Conservation (phyloP, 1,140 invertebrate genomes). For the Lasaia peninsularis region DNA sequence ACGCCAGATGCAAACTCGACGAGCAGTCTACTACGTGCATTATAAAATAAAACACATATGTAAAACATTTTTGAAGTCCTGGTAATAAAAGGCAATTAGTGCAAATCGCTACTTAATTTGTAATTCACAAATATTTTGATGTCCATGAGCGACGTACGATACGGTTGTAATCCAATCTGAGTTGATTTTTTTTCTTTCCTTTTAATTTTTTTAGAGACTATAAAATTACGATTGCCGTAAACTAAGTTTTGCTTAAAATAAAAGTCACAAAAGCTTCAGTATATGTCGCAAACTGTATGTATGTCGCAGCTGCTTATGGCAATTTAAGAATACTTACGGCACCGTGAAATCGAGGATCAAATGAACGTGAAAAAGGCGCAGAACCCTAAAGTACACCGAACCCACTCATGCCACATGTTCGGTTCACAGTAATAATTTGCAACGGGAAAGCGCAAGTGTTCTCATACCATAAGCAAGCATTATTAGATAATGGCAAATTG, state of each 20-base stretch:
- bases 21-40: constrained; percentile 42
- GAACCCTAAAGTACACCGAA: neutral
- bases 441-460: constrained; percentile 64
- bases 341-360: too few relatives aligned
- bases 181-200: too few relatives aligned
- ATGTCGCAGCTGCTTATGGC: too few relatives aligned
- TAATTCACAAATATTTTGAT: too few relatives aligned
- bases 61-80: constrained; percentile 36
- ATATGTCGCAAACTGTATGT: too few relatives aligned
- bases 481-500: constrained; percentile 52
- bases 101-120: constrained; percentile 40
- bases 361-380: neutral
- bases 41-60: constrained; percentile 54
- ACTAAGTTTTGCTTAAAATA: too few relatives aligned
- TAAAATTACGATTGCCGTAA: too few relatives aligned
- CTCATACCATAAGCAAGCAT: constrained; percentile 46
- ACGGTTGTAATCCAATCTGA: too few relatives aligned
- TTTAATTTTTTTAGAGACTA: too few relatives aligned
- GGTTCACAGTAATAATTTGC: constrained; percentile 56
- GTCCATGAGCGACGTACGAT: too few relatives aligned
- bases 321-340: too few relatives aligned
- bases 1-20: constrained; percentile 33
- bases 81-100: constrained; percentile 45
- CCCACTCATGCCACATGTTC: constrained; percentile 44
- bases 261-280: too few relatives aligned